Conservation (phyloP, 2,888 invertebrate species). For the Sphaerophoria taeniata region DNA sequence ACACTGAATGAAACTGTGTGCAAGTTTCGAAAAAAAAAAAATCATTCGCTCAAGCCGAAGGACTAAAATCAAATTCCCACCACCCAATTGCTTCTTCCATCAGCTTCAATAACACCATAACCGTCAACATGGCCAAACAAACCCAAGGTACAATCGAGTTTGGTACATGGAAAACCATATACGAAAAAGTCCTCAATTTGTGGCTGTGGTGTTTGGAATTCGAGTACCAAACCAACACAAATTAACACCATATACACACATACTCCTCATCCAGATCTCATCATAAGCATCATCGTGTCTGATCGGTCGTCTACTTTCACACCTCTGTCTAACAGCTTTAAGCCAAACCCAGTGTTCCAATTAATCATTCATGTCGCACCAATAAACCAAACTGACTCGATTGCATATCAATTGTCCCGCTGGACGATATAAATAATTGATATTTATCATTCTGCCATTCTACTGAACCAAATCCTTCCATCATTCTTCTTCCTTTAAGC, state of each 20-base stretch:
- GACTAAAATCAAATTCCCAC: constrained; percentile 20
- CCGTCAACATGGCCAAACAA: background rate
- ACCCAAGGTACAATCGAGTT: background rate
- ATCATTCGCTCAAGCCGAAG: constrained; percentile 1
- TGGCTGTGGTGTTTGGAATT: constrained; percentile 38
- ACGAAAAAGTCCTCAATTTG: constrained; percentile 4
- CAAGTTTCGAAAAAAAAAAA: background rate
- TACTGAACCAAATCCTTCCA: constrained; percentile 43
- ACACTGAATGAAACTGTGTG: background rate
- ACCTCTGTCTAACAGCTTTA: constrained; percentile 38
- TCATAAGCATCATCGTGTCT: background rate
- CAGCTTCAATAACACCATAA: background rate
- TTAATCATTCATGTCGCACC: constrained; percentile 57
- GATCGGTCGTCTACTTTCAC: constrained; percentile 20
- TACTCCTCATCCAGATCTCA: no score
- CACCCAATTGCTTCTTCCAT: background rate
- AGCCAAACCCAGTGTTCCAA: constrained; percentile 38
- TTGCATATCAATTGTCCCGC: constrained; percentile 61
- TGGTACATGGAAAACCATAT: background rate
- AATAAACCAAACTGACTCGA: constrained; percentile 67
- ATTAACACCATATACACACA: no score
- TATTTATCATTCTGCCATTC: constrained; percentile 63
- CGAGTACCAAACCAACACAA: background rate
- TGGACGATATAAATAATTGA: constrained; percentile 64
- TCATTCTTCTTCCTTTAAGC: constrained; percentile 1